Conservation (phyloP, 2,888 invertebrate species). For the Dexiosoma caninum region DNA sequence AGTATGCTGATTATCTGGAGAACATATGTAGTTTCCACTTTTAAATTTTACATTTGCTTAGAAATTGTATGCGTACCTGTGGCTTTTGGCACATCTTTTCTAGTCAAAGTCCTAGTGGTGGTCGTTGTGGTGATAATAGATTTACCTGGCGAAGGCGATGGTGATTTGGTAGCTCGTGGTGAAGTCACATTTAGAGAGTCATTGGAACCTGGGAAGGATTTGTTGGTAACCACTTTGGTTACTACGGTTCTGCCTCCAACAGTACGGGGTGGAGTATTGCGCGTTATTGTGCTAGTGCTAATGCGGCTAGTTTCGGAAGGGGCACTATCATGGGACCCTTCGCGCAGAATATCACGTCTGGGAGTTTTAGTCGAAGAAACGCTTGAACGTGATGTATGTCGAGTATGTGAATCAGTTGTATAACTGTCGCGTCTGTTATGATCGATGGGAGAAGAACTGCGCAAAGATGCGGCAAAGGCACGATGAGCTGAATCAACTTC, state of each 20-base stretch:
- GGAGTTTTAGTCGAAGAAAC: slow-evolving; percentile 70
- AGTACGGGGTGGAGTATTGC: slow-evolving; percentile 70
- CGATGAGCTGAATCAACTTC: slow-evolving; percentile 84
- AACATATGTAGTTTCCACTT: slow-evolving; percentile 72
- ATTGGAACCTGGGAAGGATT: slow-evolving; percentile 68
- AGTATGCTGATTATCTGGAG: slow-evolving; percentile 74
- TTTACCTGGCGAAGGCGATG: slow-evolving; percentile 68
- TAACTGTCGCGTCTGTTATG: slow-evolving; percentile 79
- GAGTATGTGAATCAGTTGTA: slow-evolving; percentile 66
- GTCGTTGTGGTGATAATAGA: slow-evolving; percentile 63
- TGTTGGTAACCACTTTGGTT: slow-evolving; percentile 70
- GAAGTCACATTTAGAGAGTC: slow-evolving; percentile 70
- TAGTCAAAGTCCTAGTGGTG: slow-evolving; percentile 63
- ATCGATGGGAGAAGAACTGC: slow-evolving; percentile 82
- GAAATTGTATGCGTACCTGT: slow-evolving; percentile 73
- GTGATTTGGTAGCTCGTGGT: slow-evolving; percentile 69
- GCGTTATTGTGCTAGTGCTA: slow-evolving; percentile 75
- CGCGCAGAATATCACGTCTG: slow-evolving; percentile 72
- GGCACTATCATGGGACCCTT: slow-evolving; percentile 76
- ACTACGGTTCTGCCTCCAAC: slow-evolving; percentile 67
- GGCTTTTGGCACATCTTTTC: slow-evolving; percentile 67
- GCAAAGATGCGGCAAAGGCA: slow-evolving; percentile 85
- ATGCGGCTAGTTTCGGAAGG: slow-evolving; percentile 75
- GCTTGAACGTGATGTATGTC: slow-evolving; percentile 73
- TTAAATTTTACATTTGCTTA: slow-evolving; percentile 61